A percentile compares a stretch with the other conserved stretches of the same genome.
These are phyloP conservation scores for Ranitomeya imitator DNA, from an alignment of 2,113 vertebrate genomes.

Conservation along the genomic window DNA sequence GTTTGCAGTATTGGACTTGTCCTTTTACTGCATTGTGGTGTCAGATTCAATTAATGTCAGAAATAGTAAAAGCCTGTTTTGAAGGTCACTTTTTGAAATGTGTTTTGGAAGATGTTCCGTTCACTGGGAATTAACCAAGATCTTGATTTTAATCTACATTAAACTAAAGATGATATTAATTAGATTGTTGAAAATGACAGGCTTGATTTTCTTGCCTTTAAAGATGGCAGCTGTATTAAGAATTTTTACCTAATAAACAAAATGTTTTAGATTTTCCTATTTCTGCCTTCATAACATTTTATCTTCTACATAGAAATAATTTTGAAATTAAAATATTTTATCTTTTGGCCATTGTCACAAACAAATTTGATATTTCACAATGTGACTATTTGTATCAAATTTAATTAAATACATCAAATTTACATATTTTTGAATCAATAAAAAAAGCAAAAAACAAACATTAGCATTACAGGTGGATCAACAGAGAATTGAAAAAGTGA, in stretches of 20 bases:
- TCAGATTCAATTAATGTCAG: conserved; percentile 56
- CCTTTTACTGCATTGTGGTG: conserved; percentile 16
- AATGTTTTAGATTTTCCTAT: background rate
- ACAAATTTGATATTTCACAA: no score
- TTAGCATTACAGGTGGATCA: no score
- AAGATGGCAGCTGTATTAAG: background rate
- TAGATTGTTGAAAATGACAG: conserved; percentile 29
- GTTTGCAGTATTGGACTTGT: conserved; percentile 58
- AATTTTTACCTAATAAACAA: conserved; percentile 15
- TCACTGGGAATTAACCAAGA: background rate
- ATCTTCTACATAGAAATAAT: background rate
- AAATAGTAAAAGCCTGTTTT: conserved; percentile 53
- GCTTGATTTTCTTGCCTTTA: background rate
- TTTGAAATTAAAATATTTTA: background rate
- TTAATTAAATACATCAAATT: no score
- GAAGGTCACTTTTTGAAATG: conserved; percentile 52
- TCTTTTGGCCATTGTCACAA: no score
- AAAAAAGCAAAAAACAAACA: no score
- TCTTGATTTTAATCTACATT: conserved; percentile 37
- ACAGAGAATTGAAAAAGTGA: no score
- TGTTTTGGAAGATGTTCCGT: conserved; percentile 23
- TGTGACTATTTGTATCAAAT: no score
- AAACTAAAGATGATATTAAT: conserved; percentile 41
- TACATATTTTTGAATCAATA: no score
- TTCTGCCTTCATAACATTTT: background rate